A percentile compares a stretch with the other conserved stretches of the same genome.
Conservation (phyloP, 2,888 invertebrate species). For the Cordilura impudica region DNA sequence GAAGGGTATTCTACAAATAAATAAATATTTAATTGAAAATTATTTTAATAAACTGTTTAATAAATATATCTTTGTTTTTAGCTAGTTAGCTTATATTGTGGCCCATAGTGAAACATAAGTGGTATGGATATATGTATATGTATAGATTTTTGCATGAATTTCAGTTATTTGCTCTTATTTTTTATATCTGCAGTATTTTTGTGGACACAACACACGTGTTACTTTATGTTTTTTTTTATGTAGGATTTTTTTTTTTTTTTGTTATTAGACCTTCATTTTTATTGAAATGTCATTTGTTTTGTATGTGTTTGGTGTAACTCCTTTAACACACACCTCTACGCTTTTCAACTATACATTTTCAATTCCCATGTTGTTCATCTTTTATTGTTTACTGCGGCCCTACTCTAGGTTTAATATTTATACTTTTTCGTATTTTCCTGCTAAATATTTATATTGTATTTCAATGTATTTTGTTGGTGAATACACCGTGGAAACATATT, state of each 20-base stretch:
- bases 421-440: slow-evolving; percentile 18
- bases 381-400: slow-evolving; percentile 33
- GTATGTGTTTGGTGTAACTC: neutral
- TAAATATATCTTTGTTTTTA: too few relatives aligned
- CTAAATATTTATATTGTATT: slow-evolving; percentile 39
- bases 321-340: neutral
- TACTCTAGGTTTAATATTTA: neutral
- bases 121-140: neutral
- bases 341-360: slow-evolving; percentile 32
- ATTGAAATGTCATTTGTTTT: slow-evolving; percentile 54
- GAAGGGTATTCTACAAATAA: too few relatives aligned
- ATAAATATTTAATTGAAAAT: too few relatives aligned
- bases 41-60: too few relatives aligned
- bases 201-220: slow-evolving; percentile 60
- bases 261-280: slow-evolving; percentile 48
- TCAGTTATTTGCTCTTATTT: slow-evolving; percentile 41
- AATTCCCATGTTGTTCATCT: slow-evolving; percentile 56
- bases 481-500: slow-evolving; percentile 50
- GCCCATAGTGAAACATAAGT: neutral
- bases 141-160: slow-evolving; percentile 36
- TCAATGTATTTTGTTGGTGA: slow-evolving; percentile 26
- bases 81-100: too few relatives aligned
- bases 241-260: slow-evolving; percentile 13
- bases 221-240: slow-evolving; percentile 40
- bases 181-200: slow-evolving; percentile 52